Evolutionary conservation across 2,888 invertebrate genomes (phyloP).

Genomic region (Hirtodrosophila duncani): DNA sequence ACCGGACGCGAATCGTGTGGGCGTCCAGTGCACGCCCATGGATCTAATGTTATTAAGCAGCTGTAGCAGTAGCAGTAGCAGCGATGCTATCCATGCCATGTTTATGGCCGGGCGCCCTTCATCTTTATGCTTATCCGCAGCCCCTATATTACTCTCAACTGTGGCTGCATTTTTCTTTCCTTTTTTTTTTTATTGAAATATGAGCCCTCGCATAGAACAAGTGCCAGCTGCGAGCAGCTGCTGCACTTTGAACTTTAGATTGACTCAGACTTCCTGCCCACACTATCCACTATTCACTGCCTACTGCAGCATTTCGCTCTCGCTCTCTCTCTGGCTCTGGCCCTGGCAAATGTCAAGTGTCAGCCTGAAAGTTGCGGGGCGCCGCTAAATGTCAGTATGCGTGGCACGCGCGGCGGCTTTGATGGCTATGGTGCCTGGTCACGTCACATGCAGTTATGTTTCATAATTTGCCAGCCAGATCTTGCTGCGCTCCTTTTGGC

Average conservation of each 20-base stretch:
- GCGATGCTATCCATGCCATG: too few species aligned
- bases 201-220: constrained; percentile 30
- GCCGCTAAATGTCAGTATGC: constrained; percentile 60
- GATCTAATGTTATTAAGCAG: too few species aligned
- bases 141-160: too few species aligned
- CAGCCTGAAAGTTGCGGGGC: constrained; percentile 39
- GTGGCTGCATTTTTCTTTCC: constrained; percentile 26
- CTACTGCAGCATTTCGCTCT: too few species aligned
- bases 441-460: constrained; percentile 39
- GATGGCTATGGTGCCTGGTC: constrained; percentile 27
- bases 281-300: too few species aligned
- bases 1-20: too few species aligned
- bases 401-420: constrained; percentile 34
- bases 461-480: constrained; percentile 31
- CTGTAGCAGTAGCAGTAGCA: too few species aligned
- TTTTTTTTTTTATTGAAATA: constrained; percentile 46
- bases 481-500: neutral
- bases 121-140: constrained; percentile 16
- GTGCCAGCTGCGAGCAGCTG: constrained; percentile 23
- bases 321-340: neutral
- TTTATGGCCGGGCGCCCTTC: constrained; percentile 14
- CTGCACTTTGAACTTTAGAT: constrained; percentile 46
- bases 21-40: too few species aligned
- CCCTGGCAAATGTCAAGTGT: constrained; percentile 54
- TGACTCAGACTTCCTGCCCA: too few species aligned